Base-by-base conservation (phyloP, 2,888 invertebrate species). In the Cerceris ruficornis region DNA sequence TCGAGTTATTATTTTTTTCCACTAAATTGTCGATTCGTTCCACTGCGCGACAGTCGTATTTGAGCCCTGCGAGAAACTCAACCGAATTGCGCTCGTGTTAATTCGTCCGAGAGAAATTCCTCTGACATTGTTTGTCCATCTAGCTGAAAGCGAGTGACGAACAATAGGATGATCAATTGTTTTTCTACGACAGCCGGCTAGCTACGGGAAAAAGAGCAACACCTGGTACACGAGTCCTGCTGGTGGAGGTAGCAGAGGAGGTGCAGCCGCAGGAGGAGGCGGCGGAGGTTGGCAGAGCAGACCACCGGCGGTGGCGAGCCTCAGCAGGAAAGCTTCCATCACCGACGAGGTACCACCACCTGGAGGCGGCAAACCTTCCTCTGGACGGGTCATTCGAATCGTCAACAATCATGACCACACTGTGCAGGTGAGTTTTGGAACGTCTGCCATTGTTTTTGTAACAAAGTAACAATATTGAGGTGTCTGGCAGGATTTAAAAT, bases 351-450 rank as follows among this genome's bases (percentile, higher is more conserved):
- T 95, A 61, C 96, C 96, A 68, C 95, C 95, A 1, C 95, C 95
- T 0, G 95, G 95, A 75, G 94, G 93, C 92, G 94, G 93, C 83
- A 97, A 97, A 89, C 96, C 97, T 11, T 95, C 96, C 87, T 96
- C 97, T 77, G 96, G 97, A 62, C 94, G 97, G 86, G 96, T 98
- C 86, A 98, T 98, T 91, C 95, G 98, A 86, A 97, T 98, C 91
- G 97, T 98, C 91, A 98, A 98, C 93, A 98, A 98, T 92, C 95
- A 96, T 94, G 97, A 98, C 93, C 97, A 98, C 92, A 96, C 97
- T 52, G 96, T 97, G 88, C 97, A 97, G 95, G 97, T 97, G 92
- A 41, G 9, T 62, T 8, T 17, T 28, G 28, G 28, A 28, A 2
- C 2, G 2, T 28, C 28, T 28, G 28, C 28, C 4, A 28, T 28